Percentiles rank a stretch among this genome's conserved stretches.
These are phyloP conservation scores for Yponomeuta cagnagella DNA, from an alignment of 2,888 invertebrate species.

Conservation along the genomic window DNA sequence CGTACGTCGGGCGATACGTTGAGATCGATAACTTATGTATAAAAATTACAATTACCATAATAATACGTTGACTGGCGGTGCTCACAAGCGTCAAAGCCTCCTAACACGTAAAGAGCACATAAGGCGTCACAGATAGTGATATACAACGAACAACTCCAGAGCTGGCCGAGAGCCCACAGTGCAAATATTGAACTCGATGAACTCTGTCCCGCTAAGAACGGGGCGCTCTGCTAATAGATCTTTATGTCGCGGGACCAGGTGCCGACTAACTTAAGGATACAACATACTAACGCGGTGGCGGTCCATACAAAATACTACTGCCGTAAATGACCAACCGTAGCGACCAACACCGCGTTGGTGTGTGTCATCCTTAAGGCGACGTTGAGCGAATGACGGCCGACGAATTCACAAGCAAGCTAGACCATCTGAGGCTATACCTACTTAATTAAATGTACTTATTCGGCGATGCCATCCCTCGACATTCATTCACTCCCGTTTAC, in stretches of 20 bases:
- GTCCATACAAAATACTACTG: too few relatives aligned
- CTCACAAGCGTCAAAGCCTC: conserved; percentile 55
- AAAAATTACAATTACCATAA: conserved; percentile 34
- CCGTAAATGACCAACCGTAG: too few relatives aligned
- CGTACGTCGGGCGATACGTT: conserved; percentile 45
- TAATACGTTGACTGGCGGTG: conserved; percentile 58
- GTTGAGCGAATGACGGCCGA: neutral
- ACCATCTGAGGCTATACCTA: too few relatives aligned
- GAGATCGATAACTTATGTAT: conserved; percentile 68
- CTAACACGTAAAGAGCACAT: conserved; percentile 45
- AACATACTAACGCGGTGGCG: too few relatives aligned
- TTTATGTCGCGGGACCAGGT: neutral
- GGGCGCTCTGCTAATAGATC: too few relatives aligned
- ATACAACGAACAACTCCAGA: neutral
- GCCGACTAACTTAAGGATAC: neutral
- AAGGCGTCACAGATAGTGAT: conserved; percentile 27
- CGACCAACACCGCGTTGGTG: too few relatives aligned
- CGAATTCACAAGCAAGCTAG: neutral
- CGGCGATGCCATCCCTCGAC: neutral
- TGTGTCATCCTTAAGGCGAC: neutral
- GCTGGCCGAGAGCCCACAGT: neutral
- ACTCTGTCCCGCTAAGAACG: too few relatives aligned
- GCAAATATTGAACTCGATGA: too few relatives aligned
- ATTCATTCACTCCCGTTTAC: neutral
- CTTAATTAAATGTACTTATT: neutral